Base-by-base conservation (phyloP, 2,113 vertebrate genomes). In the Andinoacara biseriatus region DNA sequence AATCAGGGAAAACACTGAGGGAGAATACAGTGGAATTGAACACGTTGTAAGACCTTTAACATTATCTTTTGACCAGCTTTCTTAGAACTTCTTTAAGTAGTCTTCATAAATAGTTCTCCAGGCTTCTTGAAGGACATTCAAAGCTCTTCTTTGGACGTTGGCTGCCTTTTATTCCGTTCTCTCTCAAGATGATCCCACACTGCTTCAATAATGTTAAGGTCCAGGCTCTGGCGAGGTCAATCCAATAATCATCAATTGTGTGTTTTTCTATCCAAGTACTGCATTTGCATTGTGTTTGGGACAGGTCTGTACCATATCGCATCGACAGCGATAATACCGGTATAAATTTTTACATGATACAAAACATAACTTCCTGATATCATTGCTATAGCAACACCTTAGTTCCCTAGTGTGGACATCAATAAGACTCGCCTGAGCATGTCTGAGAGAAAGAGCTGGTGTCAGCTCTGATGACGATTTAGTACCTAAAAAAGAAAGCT, bases 1-100 rank as follows among this genome's bases (percentile, higher is more conserved):
- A 59, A 99, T 99, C 78, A 96, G 97, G 96, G 95, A 95, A 90
- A 96, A 96, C 94, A 96, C 95, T 0, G 95, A 96, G 87, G 95
- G 95, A 72, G 98, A 99, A 90, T 99, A 99, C 94, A 99, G 98
- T 38, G 98, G 98, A 3, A 99, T 99, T 43, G 98, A 99, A 90
- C 98, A 99, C 0, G 90, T 97, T 96, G 98, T 99, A 91, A 2
- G 97, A 92, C 2, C 15, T 65, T 56, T 26, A 61, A 80, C 18
- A 49, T 57, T 38, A 52, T 31, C 14, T 67, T 67, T 67, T 18
- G 38, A 46, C 22, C 26, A 46, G 38, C 63, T 26, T 67, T 46
- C 38, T 49, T 29, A 24, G 26, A 49, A 67, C 46, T 49, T 67
- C 15, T 67, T 0, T 67, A 49, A 67, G 18, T 17, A 49, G 40